Evolutionary conservation across 2,888 invertebrate genomes (phyloP).

Genomic region (Cecidostiba fungosa): DNA sequence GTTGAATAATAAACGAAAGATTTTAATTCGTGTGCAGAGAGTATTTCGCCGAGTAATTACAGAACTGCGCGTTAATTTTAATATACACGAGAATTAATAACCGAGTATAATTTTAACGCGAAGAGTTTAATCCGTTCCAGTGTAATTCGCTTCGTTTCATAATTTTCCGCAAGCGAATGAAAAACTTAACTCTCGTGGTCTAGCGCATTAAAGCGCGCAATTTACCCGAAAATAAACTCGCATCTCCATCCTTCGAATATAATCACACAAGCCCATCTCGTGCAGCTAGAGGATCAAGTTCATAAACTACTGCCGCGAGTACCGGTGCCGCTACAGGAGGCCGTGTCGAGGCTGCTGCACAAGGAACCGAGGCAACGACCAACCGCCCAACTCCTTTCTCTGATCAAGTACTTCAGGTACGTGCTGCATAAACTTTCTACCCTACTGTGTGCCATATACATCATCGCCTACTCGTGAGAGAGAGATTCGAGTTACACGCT

Average conservation of each 20-base stretch:
- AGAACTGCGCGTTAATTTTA: neutral
- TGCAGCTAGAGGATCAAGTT: slow-evolving; percentile 92
- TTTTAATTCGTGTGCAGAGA: neutral
- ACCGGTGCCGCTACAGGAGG: slow-evolving; percentile 93
- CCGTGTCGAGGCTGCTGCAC: slow-evolving; percentile 90
- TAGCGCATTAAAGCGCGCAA: no score
- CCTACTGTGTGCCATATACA: neutral
- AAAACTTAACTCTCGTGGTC: neutral
- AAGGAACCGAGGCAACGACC: slow-evolving; percentile 93
- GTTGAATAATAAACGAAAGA: no score
- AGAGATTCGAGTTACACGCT: neutral
- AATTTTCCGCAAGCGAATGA: neutral
- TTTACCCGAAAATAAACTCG: no score
- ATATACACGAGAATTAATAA: no score
- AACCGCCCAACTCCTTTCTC: slow-evolving; percentile 93
- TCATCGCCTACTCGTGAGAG: neutral
- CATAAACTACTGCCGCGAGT: slow-evolving; percentile 86
- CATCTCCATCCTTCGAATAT: no score
- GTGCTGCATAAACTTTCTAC: slow-evolving; percentile 11
- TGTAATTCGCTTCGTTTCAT: neutral
- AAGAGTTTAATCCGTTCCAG: neutral
- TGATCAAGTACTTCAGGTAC: slow-evolving; percentile 95
- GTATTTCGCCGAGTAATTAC: neutral
- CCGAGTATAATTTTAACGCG: neutral
- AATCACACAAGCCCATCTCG: slow-evolving; percentile 57